These are phyloP conservation scores for Oreochromis mossambicus DNA, from an alignment of 2,797 vertebrate species.

Conservation along the genomic window DNA sequence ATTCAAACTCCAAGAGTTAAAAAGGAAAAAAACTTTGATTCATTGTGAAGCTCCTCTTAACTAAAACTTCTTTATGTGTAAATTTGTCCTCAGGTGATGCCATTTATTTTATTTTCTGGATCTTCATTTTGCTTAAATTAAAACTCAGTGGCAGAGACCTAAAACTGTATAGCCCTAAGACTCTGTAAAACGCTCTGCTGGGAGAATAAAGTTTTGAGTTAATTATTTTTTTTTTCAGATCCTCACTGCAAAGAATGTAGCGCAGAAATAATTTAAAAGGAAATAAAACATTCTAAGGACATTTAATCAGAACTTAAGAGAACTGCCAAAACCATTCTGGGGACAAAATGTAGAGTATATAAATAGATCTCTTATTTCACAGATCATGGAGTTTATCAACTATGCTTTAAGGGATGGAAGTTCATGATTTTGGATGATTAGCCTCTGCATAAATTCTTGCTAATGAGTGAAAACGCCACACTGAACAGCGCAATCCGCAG, in stretches of 20 bases:
- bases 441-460: constrained; percentile 24
- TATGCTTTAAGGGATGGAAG: not conserved
- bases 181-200: not conserved
- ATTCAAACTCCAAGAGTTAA: not conserved
- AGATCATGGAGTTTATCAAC: constrained; percentile 8
- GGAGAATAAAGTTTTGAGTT: constrained; percentile 4
- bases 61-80: not conserved
- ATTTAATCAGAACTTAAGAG: constrained; percentile 19
- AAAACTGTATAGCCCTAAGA: not conserved
- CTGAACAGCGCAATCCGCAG: not conserved
- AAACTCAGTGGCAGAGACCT: constrained; percentile 15
- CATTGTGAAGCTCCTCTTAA: not conserved
- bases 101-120: not conserved
- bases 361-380: not conserved
- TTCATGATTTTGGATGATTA: constrained; percentile 36
- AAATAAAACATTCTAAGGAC: not conserved
- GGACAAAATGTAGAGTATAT: not conserved
- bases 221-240: constrained; percentile 6
- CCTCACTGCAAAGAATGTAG: not conserved
- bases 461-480: constrained; percentile 36
- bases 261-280: constrained; percentile 13
- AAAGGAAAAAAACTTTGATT: not conserved
- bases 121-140: constrained; percentile 41
- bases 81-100: not conserved
- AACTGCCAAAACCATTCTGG: not conserved